phyloP scores from a whole-genome alignment of 2,113 vertebrate genomes.

The Holacanthus passer region DNA sequence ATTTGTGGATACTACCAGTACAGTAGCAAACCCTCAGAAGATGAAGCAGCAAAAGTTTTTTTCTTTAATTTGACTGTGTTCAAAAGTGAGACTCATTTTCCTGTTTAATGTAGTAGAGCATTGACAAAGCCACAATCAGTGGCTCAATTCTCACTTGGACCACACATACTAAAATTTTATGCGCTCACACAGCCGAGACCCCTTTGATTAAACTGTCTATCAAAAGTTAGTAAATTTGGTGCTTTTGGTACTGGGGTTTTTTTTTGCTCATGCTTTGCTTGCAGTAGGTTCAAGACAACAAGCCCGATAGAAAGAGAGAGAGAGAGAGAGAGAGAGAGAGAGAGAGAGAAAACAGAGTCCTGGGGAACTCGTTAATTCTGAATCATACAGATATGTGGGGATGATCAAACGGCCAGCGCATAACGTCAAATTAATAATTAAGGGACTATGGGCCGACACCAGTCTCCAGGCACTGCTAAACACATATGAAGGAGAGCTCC shows the following conservation, averaged over 20 bases:
- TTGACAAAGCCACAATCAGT: background rate
- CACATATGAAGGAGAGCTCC: conserved; percentile 76
- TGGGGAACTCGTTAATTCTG: conserved; percentile 79
- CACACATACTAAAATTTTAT: background rate
- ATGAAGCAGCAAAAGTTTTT: conserved; percentile 12
- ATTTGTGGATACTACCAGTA: background rate
- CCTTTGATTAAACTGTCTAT: conserved; percentile 23
- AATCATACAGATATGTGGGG: conserved; percentile 75
- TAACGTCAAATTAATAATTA: conserved; percentile 84
- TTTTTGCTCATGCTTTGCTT: background rate
- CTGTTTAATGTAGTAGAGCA: background rate
- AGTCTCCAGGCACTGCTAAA: conserved; percentile 75
- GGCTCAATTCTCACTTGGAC: conserved; percentile 15
- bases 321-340: conserved; percentile 26
- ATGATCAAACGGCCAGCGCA: conserved; percentile 82
- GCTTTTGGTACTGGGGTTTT: background rate
- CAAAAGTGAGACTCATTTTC: background rate
- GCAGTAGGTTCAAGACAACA: conserved; percentile 56
- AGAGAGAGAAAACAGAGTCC: conserved; percentile 47
- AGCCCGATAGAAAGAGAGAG: conserved; percentile 34
- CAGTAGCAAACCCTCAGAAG: background rate
- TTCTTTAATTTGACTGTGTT: conserved; percentile 1
- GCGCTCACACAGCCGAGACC: background rate
- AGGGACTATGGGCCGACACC: conserved; percentile 71
- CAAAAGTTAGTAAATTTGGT: conserved; percentile 25